A percentile compares a stretch with the other conserved stretches of the same genome.
Conservation (phyloP, 2,797 vertebrate species). For the Meriones psammophilus region DNA sequence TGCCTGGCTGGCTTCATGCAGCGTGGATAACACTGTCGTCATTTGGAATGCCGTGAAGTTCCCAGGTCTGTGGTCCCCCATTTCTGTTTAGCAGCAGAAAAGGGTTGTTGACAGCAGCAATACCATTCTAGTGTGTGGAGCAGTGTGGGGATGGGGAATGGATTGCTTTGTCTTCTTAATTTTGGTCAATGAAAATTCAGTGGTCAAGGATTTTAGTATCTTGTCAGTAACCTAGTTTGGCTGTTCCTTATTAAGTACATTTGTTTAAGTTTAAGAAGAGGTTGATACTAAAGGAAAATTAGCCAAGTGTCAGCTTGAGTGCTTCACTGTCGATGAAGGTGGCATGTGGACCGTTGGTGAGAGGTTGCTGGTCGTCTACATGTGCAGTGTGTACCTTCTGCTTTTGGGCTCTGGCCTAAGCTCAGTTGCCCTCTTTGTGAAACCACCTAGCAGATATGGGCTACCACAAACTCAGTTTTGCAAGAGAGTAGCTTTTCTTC, state of each 20-base stretch:
- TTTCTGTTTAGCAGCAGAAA: neutral
- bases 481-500: constrained; percentile 24
- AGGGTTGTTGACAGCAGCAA: neutral
- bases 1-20: constrained; percentile 98
- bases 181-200: neutral
- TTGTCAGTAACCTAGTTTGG: neutral
- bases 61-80: constrained; percentile 91
- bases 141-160: neutral
- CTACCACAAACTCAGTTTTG: constrained; percentile 8
- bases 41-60: constrained; percentile 99
- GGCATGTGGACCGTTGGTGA: neutral
- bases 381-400: neutral
- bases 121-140: neutral
- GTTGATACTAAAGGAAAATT: constrained; percentile 20
- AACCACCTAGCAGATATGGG: neutral
- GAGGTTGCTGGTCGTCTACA: neutral
- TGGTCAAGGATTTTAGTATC: neutral
- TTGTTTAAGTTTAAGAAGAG: constrained; percentile 65
- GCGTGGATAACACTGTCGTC: constrained; percentile 99
- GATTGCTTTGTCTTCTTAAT: neutral
- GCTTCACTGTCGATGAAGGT: neutral
- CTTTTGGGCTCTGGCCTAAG: neutral
- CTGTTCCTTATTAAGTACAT: neutral
- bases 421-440: neutral
- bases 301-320: neutral